These are phyloP conservation scores for Pegoplata infirma DNA, from an alignment of 2,888 invertebrate genomes.

Conservation along the genomic window DNA sequence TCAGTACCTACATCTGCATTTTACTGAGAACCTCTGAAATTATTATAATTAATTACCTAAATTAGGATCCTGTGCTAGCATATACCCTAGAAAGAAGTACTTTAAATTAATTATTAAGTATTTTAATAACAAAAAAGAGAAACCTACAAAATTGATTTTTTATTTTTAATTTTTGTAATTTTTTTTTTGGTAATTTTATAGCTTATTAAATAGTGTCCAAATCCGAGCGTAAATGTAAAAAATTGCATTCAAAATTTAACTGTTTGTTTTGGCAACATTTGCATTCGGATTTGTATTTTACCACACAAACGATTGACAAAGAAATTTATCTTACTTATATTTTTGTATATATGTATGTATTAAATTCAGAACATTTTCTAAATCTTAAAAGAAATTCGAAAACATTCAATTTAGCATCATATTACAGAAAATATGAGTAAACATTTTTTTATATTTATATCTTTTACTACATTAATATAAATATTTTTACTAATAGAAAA, in stretches of 20 bases:
- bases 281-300: background rate
- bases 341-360: background rate
- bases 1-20: no score
- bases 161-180: no score
- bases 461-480: background rate
- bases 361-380: background rate
- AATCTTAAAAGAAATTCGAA: background rate
- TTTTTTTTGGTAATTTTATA: no score
- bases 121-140: background rate
- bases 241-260: background rate
- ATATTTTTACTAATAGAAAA: constrained; percentile 13
- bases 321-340: background rate
- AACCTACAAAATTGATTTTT: background rate
- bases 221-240: background rate
- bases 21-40: no score
- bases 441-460: background rate
- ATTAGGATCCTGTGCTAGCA: no score
- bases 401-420: background rate
- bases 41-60: no score
- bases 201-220: background rate
- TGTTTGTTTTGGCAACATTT: background rate
- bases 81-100: background rate
- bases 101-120: background rate
- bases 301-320: background rate
- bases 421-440: background rate